A percentile compares a stretch with the other conserved stretches of the same genome.
Evolutionary conservation across 1,140 invertebrate genomes (phyloP).

Genomic region (Musca vetustissima): DNA sequence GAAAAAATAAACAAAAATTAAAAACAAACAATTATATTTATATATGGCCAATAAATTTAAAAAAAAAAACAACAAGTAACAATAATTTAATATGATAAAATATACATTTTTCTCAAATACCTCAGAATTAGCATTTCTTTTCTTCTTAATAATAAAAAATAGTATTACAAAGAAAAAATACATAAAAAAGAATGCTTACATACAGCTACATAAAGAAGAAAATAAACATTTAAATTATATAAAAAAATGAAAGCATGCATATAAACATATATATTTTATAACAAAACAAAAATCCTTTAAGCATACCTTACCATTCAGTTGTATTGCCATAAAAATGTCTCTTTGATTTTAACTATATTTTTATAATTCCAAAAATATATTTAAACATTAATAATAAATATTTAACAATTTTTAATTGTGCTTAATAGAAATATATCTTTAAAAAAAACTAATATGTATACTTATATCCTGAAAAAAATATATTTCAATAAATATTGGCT

Average conservation of each 20-base stretch:
- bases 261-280: background rate
- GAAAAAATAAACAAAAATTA: too few species aligned
- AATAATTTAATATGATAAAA: background rate
- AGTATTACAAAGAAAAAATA: conserved; percentile 3
- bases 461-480: too few species aligned
- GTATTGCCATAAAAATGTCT: too few species aligned
- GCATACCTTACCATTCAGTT: background rate
- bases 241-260: background rate
- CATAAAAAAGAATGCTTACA: background rate
- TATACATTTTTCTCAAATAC: conserved; percentile 5
- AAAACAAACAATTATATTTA: conserved; percentile 5
- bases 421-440: too few species aligned
- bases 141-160: conserved; percentile 6
- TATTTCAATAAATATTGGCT: too few species aligned
- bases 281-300: background rate
- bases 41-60: conserved; percentile 2
- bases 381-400: too few species aligned
- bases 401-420: too few species aligned
- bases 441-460: too few species aligned
- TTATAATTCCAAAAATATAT: too few species aligned
- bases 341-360: too few species aligned
- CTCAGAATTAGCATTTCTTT: conserved; percentile 6
- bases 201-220: background rate
- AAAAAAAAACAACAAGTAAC: conserved; percentile 1
- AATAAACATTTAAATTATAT: background rate